Conservation (phyloP, 2,113 vertebrate genomes). For the Orientallactaga bullata region DNA sequence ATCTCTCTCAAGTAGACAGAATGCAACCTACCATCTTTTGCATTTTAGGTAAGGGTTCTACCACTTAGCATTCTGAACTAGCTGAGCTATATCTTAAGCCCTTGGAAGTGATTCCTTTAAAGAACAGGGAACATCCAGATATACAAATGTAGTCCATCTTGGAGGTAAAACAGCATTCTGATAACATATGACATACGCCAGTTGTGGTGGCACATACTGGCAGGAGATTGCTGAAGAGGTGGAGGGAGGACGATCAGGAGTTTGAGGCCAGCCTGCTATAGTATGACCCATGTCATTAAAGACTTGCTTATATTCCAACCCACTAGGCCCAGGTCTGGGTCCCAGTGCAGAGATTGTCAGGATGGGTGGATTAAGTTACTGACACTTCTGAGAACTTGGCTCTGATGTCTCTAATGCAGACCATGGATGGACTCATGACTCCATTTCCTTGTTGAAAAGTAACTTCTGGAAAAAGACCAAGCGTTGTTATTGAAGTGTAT, state of each 20-base stretch:
- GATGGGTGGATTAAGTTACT: not conserved
- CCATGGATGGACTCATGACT: not conserved
- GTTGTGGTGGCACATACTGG: too few relatives aligned
- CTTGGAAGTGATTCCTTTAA: not conserved
- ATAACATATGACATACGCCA: too few relatives aligned
- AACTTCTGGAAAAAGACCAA: not conserved
- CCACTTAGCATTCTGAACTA: too few relatives aligned
- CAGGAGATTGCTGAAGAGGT: too few relatives aligned
- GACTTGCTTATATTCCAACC: not conserved
- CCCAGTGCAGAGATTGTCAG: not conserved
- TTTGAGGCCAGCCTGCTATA: not conserved
- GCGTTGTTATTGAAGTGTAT: not conserved
- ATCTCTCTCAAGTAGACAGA: too few relatives aligned
- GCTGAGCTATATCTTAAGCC: not conserved
- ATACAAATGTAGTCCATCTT: not conserved
- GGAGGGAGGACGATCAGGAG: too few relatives aligned
- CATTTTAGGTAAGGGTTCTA: too few relatives aligned
- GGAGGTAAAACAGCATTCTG: not conserved
- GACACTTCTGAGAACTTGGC: not conserved
- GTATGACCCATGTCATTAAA: not conserved
- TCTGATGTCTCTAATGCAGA: not conserved
- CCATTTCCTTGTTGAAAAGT: not conserved
- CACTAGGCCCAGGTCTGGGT: not conserved
- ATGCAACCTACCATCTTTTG: too few relatives aligned
- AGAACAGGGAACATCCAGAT: not conserved